phyloP scores from a whole-genome alignment of 2,113 vertebrate genomes.

The Danio rerio region DNA sequence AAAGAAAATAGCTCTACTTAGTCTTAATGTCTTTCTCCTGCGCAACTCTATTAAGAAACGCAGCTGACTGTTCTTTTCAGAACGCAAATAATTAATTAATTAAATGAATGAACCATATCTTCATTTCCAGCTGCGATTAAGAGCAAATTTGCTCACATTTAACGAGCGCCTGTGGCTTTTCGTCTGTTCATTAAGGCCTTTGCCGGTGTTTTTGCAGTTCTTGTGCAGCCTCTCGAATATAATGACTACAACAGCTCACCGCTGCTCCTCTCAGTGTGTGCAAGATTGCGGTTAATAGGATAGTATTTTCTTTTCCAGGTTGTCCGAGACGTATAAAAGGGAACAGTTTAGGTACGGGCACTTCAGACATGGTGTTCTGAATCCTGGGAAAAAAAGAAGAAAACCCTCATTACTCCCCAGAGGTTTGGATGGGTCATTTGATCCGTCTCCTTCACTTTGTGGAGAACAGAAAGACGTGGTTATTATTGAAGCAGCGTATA shows the following conservation, averaged over 20 bases:
- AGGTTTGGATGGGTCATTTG: slow-evolving; percentile 32
- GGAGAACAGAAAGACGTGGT: background rate
- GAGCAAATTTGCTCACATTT: background rate
- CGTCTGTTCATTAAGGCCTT: slow-evolving; percentile 6
- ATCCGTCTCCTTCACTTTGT: slow-evolving; percentile 25
- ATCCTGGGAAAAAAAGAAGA: background rate
- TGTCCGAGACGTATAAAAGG: background rate
- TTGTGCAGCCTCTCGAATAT: slow-evolving; percentile 13
- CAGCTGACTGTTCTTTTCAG: background rate
- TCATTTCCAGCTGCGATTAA: background rate
- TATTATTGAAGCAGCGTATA: slow-evolving; percentile 23
- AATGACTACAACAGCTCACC: slow-evolving; percentile 7
- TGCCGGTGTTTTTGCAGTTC: slow-evolving; percentile 16
- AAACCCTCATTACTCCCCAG: slow-evolving; percentile 44
- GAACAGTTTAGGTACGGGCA: slow-evolving; percentile 5
- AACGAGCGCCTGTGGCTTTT: background rate
- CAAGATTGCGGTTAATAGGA: slow-evolving; percentile 19
- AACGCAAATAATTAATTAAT: background rate
- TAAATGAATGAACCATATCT: background rate
- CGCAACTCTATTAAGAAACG: too few species aligned
- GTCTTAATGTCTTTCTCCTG: too few species aligned
- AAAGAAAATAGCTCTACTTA: too few species aligned
- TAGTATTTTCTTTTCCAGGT: background rate
- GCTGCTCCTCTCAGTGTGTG: slow-evolving; percentile 6
- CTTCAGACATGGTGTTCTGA: background rate